Conservation (phyloP, 2,113 vertebrate species). For the Cyphomyrus discorhynchus region DNA sequence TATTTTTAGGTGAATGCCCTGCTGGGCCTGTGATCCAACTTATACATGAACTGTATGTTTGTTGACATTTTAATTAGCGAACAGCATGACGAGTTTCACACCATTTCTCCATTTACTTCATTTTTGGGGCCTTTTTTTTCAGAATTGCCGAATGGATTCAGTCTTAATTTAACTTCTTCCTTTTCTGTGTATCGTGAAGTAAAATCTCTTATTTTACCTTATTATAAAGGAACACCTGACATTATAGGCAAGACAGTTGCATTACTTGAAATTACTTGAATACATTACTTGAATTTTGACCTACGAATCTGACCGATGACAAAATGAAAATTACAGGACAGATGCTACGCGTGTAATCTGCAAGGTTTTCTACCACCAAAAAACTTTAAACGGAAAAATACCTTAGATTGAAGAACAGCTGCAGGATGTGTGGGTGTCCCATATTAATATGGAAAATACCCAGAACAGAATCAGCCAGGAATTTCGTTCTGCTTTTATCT, state of each 20-base stretch:
- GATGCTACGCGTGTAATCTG: not conserved
- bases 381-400: not conserved
- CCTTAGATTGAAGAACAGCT: not conserved
- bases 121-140: not conserved
- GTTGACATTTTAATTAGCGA: constrained; percentile 6
- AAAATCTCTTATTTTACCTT: not conserved
- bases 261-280: not conserved
- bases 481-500: not conserved
- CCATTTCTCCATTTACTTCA: not conserved
- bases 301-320: not conserved
- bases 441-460: not conserved
- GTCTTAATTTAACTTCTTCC: not conserved
- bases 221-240: not conserved
- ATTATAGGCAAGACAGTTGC: not conserved
- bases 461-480: not conserved
- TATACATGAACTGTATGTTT: not conserved
- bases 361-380: not conserved
- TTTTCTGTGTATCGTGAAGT: not conserved
- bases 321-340: not conserved
- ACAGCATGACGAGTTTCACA: not conserved
- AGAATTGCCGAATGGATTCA: not conserved
- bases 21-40: not conserved
- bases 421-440: not conserved
- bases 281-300: not conserved
- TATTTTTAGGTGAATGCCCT: not conserved